These are phyloP conservation scores for Lycodopsis pacificus DNA, from an alignment of 2,797 vertebrate genomes.

Conservation along the genomic window DNA sequence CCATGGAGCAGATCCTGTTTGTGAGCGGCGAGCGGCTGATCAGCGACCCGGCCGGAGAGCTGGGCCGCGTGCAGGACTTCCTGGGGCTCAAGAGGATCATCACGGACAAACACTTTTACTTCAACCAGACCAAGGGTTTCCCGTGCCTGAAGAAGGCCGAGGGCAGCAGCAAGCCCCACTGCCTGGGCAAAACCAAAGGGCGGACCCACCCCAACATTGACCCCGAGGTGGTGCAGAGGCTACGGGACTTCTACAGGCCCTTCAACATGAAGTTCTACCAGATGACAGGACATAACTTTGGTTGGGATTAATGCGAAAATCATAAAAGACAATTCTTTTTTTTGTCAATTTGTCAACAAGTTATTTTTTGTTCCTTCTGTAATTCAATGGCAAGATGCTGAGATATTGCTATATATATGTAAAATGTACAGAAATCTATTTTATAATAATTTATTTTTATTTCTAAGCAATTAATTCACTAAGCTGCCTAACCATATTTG, in stretches of 20 bases:
- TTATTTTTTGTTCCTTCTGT: conserved; percentile 69
- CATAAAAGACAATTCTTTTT: conserved; percentile 43
- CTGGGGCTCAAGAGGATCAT: conserved; percentile 89
- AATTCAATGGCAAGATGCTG: conserved; percentile 82
- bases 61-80: conserved; percentile 89
- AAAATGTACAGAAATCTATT: conserved; percentile 99
- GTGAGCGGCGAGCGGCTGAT: conserved; percentile 88
- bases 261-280: conserved; percentile 91
- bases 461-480: conserved; percentile 99
- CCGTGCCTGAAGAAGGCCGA: conserved; percentile 89
- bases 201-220: conserved; percentile 87
- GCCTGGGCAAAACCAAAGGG: conserved; percentile 90
- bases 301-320: conserved; percentile 85
- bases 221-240: conserved; percentile 85
- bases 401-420: conserved; percentile 88
- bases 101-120: conserved; percentile 91
- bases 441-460: conserved; percentile 99
- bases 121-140: conserved; percentile 91
- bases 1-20: conserved; percentile 87
- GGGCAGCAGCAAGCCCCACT: conserved; percentile 90
- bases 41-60: conserved; percentile 88
- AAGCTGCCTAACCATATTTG: conserved; percentile 97
- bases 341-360: conserved; percentile 48
- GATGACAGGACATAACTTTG: conserved; percentile 87
- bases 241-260: conserved; percentile 87